Evolutionary conservation across 2,797 vertebrate species (phyloP).

Genomic region (Aulostomus chinensis): DNA sequence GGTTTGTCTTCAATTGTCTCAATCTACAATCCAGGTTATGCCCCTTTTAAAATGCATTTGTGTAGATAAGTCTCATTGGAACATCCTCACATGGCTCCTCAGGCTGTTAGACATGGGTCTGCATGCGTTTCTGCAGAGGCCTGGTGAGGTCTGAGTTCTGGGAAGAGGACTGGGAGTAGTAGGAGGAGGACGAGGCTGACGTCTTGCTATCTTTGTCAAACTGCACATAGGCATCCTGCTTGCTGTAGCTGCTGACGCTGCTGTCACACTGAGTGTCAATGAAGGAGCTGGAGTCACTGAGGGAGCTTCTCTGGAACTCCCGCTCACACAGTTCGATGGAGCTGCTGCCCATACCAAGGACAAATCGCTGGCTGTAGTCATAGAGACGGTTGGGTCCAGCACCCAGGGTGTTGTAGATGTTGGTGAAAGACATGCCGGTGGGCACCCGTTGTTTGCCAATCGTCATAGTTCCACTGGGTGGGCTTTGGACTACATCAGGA

Average conservation of each 20-base stretch:
- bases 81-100: too few species aligned
- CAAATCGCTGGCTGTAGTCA: constrained; percentile 97
- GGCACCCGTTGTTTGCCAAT: constrained; percentile 95
- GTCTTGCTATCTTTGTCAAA: constrained; percentile 99
- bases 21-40: too few species aligned
- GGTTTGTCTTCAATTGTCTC: too few species aligned
- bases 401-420: constrained; percentile 97
- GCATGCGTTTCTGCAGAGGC: constrained; percentile 98
- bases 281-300: constrained; percentile 98
- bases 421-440: constrained; percentile 99
- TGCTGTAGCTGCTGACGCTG: constrained; percentile 97
- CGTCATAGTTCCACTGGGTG: constrained; percentile 67
- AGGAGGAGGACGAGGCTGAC: constrained; percentile 94
- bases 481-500: constrained; percentile 83
- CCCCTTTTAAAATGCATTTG: too few species aligned
- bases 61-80: too few species aligned
- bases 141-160: constrained; percentile 98
- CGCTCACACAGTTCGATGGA: constrained; percentile 98
- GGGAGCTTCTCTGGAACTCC: constrained; percentile 95
- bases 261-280: constrained; percentile 99
- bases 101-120: constrained; percentile 95
- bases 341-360: constrained; percentile 97
- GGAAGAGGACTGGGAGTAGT: constrained; percentile 96
- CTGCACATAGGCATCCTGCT: constrained; percentile 95
- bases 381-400: constrained; percentile 94